Conservation (phyloP, 2,888 invertebrate genomes). For the Tetranychus truncatus region DNA sequence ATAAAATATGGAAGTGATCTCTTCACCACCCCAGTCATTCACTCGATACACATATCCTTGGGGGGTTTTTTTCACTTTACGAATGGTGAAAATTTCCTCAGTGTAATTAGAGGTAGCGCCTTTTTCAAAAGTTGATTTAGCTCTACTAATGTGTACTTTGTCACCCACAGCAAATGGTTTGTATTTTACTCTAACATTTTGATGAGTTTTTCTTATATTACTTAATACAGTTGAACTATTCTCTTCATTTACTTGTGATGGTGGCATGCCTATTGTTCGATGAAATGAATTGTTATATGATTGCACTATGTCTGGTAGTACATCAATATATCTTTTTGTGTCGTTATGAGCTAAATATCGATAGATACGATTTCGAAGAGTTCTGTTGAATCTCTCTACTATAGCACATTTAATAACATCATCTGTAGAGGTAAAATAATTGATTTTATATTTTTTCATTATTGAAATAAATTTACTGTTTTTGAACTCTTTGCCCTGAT, state of each 20-base stretch:
- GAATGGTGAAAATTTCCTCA: not conserved
- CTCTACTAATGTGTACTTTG: no score
- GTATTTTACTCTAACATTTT: no score
- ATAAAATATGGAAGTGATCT: not conserved
- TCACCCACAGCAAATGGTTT: no score
- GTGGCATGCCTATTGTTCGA: conserved; percentile 7
- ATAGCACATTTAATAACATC: conserved; percentile 25
- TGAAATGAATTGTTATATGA: conserved; percentile 14
- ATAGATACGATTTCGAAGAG: conserved; percentile 28
- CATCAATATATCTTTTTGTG: conserved; percentile 23
- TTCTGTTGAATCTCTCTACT: not conserved
- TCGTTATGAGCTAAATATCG: conserved; percentile 26
- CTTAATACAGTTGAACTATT: no score
- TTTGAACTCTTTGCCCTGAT: no score
- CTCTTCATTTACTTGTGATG: no score
- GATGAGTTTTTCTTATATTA: no score
- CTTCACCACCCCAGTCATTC: not conserved
- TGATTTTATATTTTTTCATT: conserved; percentile 11
- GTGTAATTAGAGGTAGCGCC: not conserved
- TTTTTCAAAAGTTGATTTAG: no score
- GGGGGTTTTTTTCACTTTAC: not conserved
- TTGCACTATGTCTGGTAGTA: conserved; percentile 3
- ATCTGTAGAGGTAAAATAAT: conserved; percentile 27
- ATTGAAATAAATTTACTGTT: conserved; percentile 16
- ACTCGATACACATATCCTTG: not conserved